These are phyloP conservation scores for Drosophila bocki DNA, from an alignment of 1,140 invertebrate species.

Conservation along the genomic window DNA sequence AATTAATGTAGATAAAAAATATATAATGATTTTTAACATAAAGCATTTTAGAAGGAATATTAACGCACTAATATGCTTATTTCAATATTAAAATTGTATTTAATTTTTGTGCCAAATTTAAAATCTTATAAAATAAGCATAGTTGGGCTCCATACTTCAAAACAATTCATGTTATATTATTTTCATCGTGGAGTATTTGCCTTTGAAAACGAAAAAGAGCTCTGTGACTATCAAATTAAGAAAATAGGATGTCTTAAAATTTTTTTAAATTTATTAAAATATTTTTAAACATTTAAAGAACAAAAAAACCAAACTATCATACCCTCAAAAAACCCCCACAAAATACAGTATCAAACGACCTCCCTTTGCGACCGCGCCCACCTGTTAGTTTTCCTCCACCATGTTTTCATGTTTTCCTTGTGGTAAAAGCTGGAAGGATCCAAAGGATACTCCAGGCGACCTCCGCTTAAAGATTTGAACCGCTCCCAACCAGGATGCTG, in stretches of 20 bases:
- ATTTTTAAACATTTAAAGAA: not conserved
- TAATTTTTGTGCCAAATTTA: no score
- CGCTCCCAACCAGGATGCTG: constrained; percentile 10
- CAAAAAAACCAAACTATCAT: not conserved
- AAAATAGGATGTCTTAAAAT: not conserved
- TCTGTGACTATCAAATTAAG: not conserved
- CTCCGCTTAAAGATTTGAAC: constrained; percentile 25
- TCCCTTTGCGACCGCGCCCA: not conserved
- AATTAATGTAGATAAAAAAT: no score
- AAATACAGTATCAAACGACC: constrained; percentile 1
- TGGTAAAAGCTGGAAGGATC: constrained; percentile 1
- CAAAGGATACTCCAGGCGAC: constrained; percentile 3
- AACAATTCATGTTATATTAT: not conserved
- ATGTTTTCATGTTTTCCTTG: not conserved
- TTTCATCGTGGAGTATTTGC: no score
- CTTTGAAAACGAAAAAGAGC: not conserved
- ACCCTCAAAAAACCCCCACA: not conserved
- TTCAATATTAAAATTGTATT: no score
- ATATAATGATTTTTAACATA: not conserved
- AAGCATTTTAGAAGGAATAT: no score
- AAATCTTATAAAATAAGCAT: no score
- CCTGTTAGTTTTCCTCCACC: constrained; percentile 9
- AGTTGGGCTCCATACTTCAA: no score
- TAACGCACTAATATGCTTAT: no score
- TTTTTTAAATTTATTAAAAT: not conserved